Evolutionary conservation across 2,113 vertebrate genomes (phyloP).

Genomic region (Desmodus rotundus): DNA sequence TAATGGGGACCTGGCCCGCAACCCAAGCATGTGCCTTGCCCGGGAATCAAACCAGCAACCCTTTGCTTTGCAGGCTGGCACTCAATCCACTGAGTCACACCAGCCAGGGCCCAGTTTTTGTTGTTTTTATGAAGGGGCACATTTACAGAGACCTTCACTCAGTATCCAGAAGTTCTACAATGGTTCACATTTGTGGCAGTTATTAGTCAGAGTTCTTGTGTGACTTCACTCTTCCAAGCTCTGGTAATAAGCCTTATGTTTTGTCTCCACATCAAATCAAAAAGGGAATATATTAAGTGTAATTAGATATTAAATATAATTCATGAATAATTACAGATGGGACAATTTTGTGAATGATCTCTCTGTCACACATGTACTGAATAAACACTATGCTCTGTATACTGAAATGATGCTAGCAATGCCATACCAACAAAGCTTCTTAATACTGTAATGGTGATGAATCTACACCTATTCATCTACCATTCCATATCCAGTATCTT

Average conservation of each 20-base stretch:
- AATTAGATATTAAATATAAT: not conserved
- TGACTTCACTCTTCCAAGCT: not conserved
- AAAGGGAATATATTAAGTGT: slow-evolving; percentile 2
- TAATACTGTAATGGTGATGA: not conserved
- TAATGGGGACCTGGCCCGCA: too few relatives aligned
- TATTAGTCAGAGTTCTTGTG: not conserved
- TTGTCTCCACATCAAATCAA: not conserved
- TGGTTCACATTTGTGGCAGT: not conserved
- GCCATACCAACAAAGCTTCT: not conserved
- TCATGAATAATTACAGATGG: not conserved
- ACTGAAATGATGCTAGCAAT: not conserved
- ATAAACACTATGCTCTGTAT: not conserved
- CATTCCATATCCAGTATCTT: not conserved
- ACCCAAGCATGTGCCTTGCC: too few relatives aligned
- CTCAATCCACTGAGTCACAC: too few relatives aligned
- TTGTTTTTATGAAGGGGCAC: not conserved
- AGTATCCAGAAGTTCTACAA: not conserved
- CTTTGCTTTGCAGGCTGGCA: too few relatives aligned
- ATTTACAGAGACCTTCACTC: not conserved
- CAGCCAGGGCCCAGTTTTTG: not conserved
- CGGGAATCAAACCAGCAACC: too few relatives aligned
- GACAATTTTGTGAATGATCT: not conserved
- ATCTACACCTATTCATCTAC: not conserved
- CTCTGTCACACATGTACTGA: not conserved
- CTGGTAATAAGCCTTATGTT: not conserved